These are phyloP conservation scores for Nansenia antarctica DNA, from an alignment of 2,113 vertebrate species.

Conservation along the genomic window DNA sequence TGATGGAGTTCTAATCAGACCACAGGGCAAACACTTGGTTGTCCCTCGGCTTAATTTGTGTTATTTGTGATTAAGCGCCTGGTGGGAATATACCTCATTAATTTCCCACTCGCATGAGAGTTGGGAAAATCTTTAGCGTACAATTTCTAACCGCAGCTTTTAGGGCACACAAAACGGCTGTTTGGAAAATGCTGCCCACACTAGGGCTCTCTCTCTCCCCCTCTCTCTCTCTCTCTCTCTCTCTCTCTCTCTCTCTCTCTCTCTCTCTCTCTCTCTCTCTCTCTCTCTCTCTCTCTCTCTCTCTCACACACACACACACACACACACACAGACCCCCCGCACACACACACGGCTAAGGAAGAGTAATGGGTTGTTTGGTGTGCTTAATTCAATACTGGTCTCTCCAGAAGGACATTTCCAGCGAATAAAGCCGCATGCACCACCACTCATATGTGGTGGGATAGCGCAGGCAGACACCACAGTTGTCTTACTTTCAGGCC, in stretches of 20 bases:
- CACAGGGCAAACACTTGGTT: constrained; percentile 17
- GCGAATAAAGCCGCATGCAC: constrained; percentile 11
- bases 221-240: constrained; percentile 9
- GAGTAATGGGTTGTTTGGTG: constrained; percentile 41
- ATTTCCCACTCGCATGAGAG: constrained; percentile 57
- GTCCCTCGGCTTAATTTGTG: constrained; percentile 35
- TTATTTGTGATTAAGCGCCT: constrained; percentile 54
- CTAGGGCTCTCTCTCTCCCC: neutral
- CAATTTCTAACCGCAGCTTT: constrained; percentile 25
- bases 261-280: constrained; percentile 3
- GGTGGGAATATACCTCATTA: constrained; percentile 63
- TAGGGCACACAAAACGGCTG: constrained; percentile 26
- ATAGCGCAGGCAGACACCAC: neutral
- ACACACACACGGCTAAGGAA: constrained; percentile 9
- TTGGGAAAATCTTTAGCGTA: constrained; percentile 55
- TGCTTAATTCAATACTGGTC: constrained; percentile 43
- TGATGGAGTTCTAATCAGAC: constrained; percentile 30
- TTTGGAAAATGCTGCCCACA: neutral
- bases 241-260: constrained; percentile 13
- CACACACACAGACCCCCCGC: neutral
- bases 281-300: neutral
- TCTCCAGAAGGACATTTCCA: constrained; percentile 11
- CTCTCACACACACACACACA: neutral
- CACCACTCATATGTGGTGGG: constrained; percentile 6
- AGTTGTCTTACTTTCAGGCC: constrained; percentile 18